phyloP scores from a whole-genome alignment of 2,797 vertebrate genomes.

The Sebastes alutus region DNA sequence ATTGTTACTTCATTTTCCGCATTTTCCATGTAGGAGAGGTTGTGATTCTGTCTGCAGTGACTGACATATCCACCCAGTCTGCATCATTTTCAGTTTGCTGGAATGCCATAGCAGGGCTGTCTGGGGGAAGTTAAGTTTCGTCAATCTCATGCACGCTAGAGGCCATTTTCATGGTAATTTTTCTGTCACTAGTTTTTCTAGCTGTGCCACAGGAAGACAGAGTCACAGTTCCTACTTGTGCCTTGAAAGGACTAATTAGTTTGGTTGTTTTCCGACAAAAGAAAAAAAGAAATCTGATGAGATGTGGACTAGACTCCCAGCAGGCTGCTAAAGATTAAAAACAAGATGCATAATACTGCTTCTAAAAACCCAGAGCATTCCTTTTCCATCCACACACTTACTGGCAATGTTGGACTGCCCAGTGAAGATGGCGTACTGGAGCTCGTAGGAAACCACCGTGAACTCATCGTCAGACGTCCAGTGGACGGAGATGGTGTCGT shows the following conservation, averaged over 20 bases:
- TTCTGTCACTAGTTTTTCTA: not conserved
- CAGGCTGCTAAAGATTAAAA: not conserved
- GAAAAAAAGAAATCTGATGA: not conserved
- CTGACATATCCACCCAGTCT: not conserved
- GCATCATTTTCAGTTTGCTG: not conserved
- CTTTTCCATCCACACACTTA: slow-evolving; percentile 80
- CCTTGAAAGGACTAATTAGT: not conserved
- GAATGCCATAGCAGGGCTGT: not conserved
- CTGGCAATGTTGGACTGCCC: slow-evolving; percentile 96
- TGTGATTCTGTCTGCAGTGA: not conserved
- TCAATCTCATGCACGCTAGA: not conserved
- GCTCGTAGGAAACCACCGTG: slow-evolving; percentile 96
- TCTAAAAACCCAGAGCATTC: not conserved
- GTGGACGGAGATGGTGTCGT: slow-evolving; percentile 97
- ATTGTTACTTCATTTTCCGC: not conserved
- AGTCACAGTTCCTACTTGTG: not conserved
- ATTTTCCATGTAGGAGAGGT: not conserved
- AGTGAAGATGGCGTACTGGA: slow-evolving; percentile 98
- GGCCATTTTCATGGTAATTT: not conserved
- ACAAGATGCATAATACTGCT: not conserved
- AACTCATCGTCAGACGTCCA: slow-evolving; percentile 99
- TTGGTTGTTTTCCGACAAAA: not conserved
- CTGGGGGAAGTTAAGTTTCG: not conserved
- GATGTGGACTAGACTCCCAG: too few relatives aligned
- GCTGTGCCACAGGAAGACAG: not conserved